These are phyloP conservation scores for Drosophila vallismaia DNA, from an alignment of 2,888 invertebrate genomes.

Conservation along the genomic window DNA sequence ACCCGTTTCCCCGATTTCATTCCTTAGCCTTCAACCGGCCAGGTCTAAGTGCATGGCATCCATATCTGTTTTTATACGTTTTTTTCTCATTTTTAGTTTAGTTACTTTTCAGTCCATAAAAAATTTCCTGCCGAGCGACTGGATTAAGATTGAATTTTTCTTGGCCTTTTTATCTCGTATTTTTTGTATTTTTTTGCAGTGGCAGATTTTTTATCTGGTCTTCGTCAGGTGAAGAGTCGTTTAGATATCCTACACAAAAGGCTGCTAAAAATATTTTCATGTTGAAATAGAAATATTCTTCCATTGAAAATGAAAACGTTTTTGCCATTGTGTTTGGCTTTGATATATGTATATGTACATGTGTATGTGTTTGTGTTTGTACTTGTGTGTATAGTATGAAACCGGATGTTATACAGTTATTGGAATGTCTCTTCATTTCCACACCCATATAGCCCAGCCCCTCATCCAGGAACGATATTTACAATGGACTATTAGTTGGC, in stretches of 20 bases:
- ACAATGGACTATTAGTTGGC: slow-evolving; percentile 70
- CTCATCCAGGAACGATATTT: slow-evolving; percentile 17
- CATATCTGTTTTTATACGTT: slow-evolving; percentile 11
- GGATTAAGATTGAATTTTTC: slow-evolving; percentile 75
- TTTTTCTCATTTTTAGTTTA: slow-evolving; percentile 8
- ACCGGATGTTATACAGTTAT: slow-evolving; percentile 77
- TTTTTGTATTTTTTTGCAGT: slow-evolving; percentile 18
- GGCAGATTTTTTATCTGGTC: slow-evolving; percentile 53
- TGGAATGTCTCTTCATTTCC: slow-evolving; percentile 66
- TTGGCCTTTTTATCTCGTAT: slow-evolving; percentile 15
- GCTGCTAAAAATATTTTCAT: slow-evolving; percentile 72
- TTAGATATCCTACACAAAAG: slow-evolving; percentile 54
- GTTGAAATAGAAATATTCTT: slow-evolving; percentile 72
- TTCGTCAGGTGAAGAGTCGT: slow-evolving; percentile 63
- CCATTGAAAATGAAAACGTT: slow-evolving; percentile 76
- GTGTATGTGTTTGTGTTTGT: neutral
- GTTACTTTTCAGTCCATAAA: slow-evolving; percentile 55
- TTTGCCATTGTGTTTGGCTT: slow-evolving; percentile 59
- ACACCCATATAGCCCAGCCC: slow-evolving; percentile 1
- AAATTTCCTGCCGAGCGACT: slow-evolving; percentile 50
- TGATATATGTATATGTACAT: neutral
- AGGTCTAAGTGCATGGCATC: slow-evolving; percentile 45
- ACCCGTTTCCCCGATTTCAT: slow-evolving; percentile 2
- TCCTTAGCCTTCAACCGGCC: slow-evolving; percentile 1
- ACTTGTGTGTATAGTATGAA: slow-evolving; percentile 35